Percentiles rank a stretch among this genome's conserved stretches.
These are phyloP conservation scores for Cnemophilus loriae DNA, from an alignment of 2,113 vertebrate genomes.

Conservation along the genomic window DNA sequence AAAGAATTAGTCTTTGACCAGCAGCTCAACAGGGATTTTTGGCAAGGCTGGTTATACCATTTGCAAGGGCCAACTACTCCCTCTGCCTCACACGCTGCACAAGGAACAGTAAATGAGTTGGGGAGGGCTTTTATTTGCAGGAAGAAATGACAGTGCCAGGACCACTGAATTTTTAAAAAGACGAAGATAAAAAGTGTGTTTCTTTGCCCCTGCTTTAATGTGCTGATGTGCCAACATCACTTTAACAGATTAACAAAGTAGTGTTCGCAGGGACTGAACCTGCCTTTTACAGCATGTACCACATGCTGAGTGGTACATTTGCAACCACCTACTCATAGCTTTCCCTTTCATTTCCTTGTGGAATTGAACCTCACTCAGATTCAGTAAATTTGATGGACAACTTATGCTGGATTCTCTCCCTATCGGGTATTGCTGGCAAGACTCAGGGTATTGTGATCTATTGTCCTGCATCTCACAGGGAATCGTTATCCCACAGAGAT, in stretches of 20 bases:
- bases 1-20: slow-evolving; percentile 13
- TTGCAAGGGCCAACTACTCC: not conserved
- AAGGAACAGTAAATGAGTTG: not conserved
- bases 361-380: not conserved
- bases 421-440: not conserved
- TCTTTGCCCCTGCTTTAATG: not conserved
- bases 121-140: not conserved
- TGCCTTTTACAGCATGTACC: too few relatives aligned
- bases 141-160: slow-evolving; percentile 21
- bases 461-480: not conserved
- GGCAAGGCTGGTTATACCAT: not conserved
- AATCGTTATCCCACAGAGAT: not conserved
- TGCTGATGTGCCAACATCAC: not conserved
- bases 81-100: not conserved
- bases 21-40: slow-evolving; percentile 25
- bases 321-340: not conserved
- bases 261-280: not conserved
- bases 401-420: not conserved
- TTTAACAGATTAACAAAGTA: slow-evolving; percentile 1
- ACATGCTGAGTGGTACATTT: not conserved
- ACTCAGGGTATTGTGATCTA: not conserved
- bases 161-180: slow-evolving; percentile 26
- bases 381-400: not conserved
- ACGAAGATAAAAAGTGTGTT: not conserved
- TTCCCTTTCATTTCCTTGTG: not conserved